These are phyloP conservation scores for Abrostola tripartita DNA, from an alignment of 2,888 invertebrate genomes.

Conservation along the genomic window DNA sequence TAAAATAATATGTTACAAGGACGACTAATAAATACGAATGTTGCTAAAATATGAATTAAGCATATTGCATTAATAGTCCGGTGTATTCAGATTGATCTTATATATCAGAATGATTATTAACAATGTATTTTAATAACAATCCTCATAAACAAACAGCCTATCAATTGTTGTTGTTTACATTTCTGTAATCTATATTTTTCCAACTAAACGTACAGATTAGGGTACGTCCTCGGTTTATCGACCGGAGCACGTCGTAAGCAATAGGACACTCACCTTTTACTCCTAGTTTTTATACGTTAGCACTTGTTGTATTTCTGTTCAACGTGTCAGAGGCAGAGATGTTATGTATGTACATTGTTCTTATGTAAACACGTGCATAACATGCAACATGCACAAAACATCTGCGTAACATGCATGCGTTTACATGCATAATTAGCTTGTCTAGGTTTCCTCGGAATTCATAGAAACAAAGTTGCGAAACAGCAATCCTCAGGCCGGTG, in stretches of 20 bases:
- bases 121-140: no score
- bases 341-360: not conserved
- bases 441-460: conserved; percentile 1
- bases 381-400: conserved; percentile 5
- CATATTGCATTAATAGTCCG: no score
- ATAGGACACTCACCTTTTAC: conserved; percentile 3
- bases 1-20: no score
- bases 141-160: not conserved
- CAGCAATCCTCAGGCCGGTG: conserved; percentile 10
- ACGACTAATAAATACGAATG: no score
- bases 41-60: no score
- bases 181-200: conserved; percentile 1
- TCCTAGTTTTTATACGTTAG: conserved; percentile 4
- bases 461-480: not conserved
- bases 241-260: conserved; percentile 1
- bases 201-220: not conserved
- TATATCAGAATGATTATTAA: no score
- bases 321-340: not conserved
- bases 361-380: conserved; percentile 4
- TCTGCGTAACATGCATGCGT: conserved; percentile 5
- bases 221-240: not conserved
- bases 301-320: conserved; percentile 4
- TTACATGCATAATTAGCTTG: conserved; percentile 3
- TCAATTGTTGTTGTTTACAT: conserved; percentile 3
- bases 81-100: no score